A percentile compares a stretch with the other conserved stretches of the same genome.
Conservation (phyloP, 2,113 vertebrate species). For the Fukomys damarensis region DNA sequence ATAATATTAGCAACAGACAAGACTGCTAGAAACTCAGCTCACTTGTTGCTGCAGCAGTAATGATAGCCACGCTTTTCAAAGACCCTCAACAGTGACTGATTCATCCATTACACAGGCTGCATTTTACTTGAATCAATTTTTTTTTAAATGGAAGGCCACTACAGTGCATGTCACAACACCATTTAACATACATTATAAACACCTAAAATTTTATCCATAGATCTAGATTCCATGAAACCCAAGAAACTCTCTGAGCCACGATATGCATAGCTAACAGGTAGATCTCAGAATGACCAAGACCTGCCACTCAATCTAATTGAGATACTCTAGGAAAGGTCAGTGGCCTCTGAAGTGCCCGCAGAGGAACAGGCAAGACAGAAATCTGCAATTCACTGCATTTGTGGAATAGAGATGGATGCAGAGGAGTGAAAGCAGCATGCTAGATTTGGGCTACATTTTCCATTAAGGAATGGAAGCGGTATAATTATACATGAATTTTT, state of each 20-base stretch:
- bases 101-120: conserved; percentile 72
- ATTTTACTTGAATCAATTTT: conserved; percentile 51
- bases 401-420: conserved; percentile 74
- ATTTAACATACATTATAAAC: conserved; percentile 48
- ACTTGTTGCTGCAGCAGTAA: conserved; percentile 65
- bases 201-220: conserved; percentile 55
- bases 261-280: conserved; percentile 89
- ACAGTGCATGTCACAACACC: not conserved
- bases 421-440: conserved; percentile 76
- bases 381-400: conserved; percentile 80
- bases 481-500: not conserved
- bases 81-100: conserved; percentile 69
- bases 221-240: conserved; percentile 42
- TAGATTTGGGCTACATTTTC: not conserved
- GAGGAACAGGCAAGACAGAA: conserved; percentile 88
- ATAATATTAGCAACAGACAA: conserved; percentile 63
- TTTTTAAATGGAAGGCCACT: conserved; percentile 75
- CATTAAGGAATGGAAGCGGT: not conserved
- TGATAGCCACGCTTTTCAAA: conserved; percentile 76
- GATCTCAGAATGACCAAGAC: conserved; percentile 88
- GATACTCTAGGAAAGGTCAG: conserved; percentile 87
- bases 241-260: conserved; percentile 89
- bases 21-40: conserved; percentile 67
- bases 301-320: conserved; percentile 85
- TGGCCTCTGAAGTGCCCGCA: conserved; percentile 84